Base-by-base conservation (phyloP, 2,888 invertebrate species). In the Clostera curtula region DNA sequence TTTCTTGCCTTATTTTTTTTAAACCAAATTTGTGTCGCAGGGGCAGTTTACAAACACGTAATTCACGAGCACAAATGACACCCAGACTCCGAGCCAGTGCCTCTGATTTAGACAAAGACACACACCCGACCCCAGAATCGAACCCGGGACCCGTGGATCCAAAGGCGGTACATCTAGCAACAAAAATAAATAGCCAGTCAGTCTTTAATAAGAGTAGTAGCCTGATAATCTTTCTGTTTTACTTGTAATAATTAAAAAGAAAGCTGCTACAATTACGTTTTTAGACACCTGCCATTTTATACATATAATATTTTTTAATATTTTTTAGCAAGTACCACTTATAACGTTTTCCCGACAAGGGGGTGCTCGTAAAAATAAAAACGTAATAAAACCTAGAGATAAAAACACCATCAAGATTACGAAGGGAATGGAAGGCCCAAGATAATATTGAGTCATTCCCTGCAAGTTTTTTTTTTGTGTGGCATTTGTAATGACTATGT, bases 361-460 rank as follows among this genome's bases (percentile, higher is more conserved):
- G 48, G 48, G 43, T 34, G 44, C 41, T 56, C 62, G 50, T 65
- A 68, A 69, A 68, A 62, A 63, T 65, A 60, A 62, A 67, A 65
- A 58, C 47, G 43, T 56, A 61, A 64, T 66, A 71, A 71, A 67
- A 61, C 49, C 49, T 44, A 51, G 36, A 56, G 56, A 66, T 69
- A 71, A 74, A 72, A 73, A 67, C 60, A 69, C 65, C 59, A 59
- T 67, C 54, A 57, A 60, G 68, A 70, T 70, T 66, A 67, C 46
- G 59, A 66, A 50, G 52, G 55, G 39, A 54, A 47, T 37, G 35
- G 43, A 53, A 44, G 47, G 42, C 47, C 38, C 42, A 53, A 58
- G 64, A 62, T 64, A 63, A 63, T 63, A 49, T 47, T 40, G 36
- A 31, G 38, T 43, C 34, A 44, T 52, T 54, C 41, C 46, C 44